A percentile compares a stretch with the other conserved stretches of the same genome.
Evolutionary conservation across 2,888 invertebrate species (phyloP).

Genomic region (Dendrolimus houi): DNA sequence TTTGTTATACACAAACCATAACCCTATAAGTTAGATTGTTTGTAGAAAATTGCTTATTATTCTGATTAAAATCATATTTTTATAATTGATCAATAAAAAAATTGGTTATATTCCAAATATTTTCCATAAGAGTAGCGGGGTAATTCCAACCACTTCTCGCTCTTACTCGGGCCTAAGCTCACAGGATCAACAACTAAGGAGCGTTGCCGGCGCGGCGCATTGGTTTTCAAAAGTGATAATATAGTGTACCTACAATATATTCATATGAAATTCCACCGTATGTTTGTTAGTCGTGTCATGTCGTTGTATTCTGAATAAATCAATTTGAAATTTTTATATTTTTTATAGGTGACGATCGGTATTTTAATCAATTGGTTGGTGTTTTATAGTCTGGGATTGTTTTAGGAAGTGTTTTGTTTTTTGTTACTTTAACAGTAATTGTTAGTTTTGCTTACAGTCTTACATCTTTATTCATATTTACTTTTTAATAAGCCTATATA

Average conservation of each 20-base stretch:
- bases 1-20: too few relatives aligned
- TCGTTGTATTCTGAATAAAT: background rate
- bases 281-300: background rate
- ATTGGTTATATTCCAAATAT: too few relatives aligned
- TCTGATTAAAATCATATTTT: too few relatives aligned
- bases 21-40: too few relatives aligned
- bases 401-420: background rate
- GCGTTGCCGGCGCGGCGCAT: background rate
- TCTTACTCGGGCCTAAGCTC: background rate
- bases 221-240: background rate
- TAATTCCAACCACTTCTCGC: background rate
- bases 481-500: too few relatives aligned
- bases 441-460: too few relatives aligned
- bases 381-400: background rate
- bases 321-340: background rate
- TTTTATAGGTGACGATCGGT: background rate
- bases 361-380: background rate
- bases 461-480: too few relatives aligned
- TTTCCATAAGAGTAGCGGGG: too few relatives aligned
- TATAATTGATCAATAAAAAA: too few relatives aligned
- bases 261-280: background rate
- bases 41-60: too few relatives aligned
- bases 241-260: background rate
- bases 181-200: background rate
- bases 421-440: background rate